Evolutionary conservation across 2,888 invertebrate genomes (phyloP).

Genomic region (Lochmaea crataegi): DNA sequence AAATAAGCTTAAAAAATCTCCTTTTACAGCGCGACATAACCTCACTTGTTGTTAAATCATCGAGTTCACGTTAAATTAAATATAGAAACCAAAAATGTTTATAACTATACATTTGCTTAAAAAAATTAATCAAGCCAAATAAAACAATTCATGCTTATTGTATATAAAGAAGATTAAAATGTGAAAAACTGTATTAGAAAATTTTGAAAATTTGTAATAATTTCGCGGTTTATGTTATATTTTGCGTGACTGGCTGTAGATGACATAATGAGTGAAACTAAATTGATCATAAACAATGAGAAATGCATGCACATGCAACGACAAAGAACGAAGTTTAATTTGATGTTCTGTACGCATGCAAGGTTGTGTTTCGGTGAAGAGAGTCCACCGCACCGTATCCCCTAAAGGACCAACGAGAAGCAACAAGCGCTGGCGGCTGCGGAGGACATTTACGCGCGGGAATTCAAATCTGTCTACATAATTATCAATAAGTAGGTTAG

Average conservation of each 20-base stretch:
- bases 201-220: no score
- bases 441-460: constrained; percentile 45
- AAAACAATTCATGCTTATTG: neutral
- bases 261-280: no score
- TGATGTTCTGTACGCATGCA: constrained; percentile 44
- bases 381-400: constrained; percentile 27
- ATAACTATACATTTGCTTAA: neutral
- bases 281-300: constrained; percentile 43
- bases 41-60: neutral
- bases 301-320: constrained; percentile 48
- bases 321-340: constrained; percentile 42
- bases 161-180: neutral
- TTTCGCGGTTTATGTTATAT: neutral
- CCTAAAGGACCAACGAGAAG: constrained; percentile 48
- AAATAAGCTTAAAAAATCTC: no score
- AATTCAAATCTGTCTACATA: constrained; percentile 45
- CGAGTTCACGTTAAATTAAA: neutral
- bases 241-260: neutral
- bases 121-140: neutral
- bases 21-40: constrained; percentile 3
- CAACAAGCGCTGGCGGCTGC: constrained; percentile 55
- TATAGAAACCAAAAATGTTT: neutral
- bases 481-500: constrained; percentile 57
- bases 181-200: no score
- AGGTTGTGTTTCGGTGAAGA: constrained; percentile 29